Evolutionary conservation across 2,888 invertebrate genomes (phyloP).

Genomic region (Pheosia gnoma): DNA sequence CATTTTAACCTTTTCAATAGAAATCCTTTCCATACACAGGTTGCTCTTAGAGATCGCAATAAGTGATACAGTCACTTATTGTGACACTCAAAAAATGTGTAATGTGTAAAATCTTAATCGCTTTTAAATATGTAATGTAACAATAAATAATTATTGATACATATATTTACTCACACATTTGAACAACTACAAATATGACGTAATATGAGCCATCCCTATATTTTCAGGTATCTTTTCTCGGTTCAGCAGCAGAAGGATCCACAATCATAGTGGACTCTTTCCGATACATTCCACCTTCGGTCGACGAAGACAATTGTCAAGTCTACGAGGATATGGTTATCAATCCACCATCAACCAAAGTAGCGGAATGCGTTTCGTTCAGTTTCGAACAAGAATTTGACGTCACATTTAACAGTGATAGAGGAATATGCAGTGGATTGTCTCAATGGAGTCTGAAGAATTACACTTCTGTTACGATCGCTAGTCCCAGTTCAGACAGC

Average conservation of each 20-base stretch:
- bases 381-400: conserved; percentile 34
- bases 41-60: too few species aligned
- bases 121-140: too few species aligned
- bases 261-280: conserved; percentile 48
- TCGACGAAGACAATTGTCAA: conserved; percentile 33
- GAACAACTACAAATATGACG: neutral
- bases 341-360: conserved; percentile 12
- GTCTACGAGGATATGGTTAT: conserved; percentile 35
- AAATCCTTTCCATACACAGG: too few species aligned
- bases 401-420: conserved; percentile 20
- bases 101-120: too few species aligned
- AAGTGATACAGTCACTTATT: too few species aligned
- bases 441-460: conserved; percentile 25
- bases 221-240: conserved; percentile 46
- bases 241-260: conserved; percentile 34
- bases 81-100: too few species aligned
- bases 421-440: conserved; percentile 32
- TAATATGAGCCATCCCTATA: neutral
- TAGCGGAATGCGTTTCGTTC: conserved; percentile 37
- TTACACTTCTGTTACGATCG: conserved; percentile 18
- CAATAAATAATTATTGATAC: too few species aligned
- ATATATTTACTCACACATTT: too few species aligned
- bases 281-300: conserved; percentile 40
- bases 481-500: conserved; percentile 27
- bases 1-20: too few species aligned